phyloP scores from a whole-genome alignment of 1,140 invertebrate genomes.

The Aradophagus sp. region DNA sequence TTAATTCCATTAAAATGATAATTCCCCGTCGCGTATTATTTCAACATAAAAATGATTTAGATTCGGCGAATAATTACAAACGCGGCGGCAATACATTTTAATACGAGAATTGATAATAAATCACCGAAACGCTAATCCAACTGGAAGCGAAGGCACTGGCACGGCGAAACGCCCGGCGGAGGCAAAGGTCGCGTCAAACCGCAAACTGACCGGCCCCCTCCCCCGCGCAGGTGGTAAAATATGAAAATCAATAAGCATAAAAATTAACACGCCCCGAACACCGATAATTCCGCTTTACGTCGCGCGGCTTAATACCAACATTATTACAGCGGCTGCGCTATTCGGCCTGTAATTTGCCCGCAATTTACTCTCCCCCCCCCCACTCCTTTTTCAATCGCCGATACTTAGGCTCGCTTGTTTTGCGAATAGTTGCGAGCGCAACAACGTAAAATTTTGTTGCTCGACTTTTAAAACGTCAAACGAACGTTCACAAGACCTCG shows the following conservation, averaged over 20 bases:
- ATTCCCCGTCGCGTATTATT: too few species aligned
- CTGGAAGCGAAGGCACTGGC: not conserved
- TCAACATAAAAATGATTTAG: too few species aligned
- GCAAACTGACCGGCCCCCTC: slow-evolving; percentile 24
- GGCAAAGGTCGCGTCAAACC: slow-evolving; percentile 41
- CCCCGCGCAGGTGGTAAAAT: slow-evolving; percentile 67
- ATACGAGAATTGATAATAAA: slow-evolving; percentile 29
- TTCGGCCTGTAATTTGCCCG: slow-evolving; percentile 70
- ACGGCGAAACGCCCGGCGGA: not conserved
- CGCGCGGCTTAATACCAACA: slow-evolving; percentile 66
- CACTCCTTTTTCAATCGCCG: slow-evolving; percentile 19
- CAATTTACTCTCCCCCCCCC: slow-evolving; percentile 60
- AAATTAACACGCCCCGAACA: slow-evolving; percentile 70
- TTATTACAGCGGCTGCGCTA: slow-evolving; percentile 61
- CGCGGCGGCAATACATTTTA: too few species aligned
- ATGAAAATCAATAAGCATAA: slow-evolving; percentile 74
- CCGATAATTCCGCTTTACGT: slow-evolving; percentile 62
- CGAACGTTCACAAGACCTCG: too few species aligned
- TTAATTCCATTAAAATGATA: too few species aligned
- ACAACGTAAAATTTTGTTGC: too few species aligned
- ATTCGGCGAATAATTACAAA: too few species aligned
- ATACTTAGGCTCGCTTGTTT: slow-evolving; percentile 69
- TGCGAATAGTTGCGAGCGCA: too few species aligned
- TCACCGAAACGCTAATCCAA: slow-evolving; percentile 18
- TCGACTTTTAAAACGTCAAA: too few species aligned